Evolutionary conservation across 2,888 invertebrate species (phyloP), one percentile per base, ranked within the genome.

Genomic region (Ochropleura plecta): DNA sequence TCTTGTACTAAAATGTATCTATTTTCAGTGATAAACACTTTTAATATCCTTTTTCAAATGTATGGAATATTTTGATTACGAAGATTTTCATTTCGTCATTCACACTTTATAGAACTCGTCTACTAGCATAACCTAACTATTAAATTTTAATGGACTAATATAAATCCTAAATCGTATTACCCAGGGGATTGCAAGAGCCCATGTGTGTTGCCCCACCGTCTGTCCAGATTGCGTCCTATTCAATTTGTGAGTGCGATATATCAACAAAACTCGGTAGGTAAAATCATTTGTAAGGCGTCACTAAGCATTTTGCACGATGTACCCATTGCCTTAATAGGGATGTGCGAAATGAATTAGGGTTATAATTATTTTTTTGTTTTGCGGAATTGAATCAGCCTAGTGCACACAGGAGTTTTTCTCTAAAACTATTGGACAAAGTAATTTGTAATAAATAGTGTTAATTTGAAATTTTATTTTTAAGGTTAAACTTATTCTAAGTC

Each of bases 231-330:
- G 94, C 91, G 93, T 93, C 92, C 93, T 90, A 95, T 96, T 96
- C 94, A 95, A 96, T 95, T 95, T 94, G 90, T 89, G 92, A 91
- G 91, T 88, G 93, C 93, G 94, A 95, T 96, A 95, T 94, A 95
- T 96, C 94, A 95, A 95, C 94, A 94, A 94, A 94, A 94, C 93
- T 91, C 87, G 88, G 88, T 90, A 92, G 93, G 95, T 94, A 94
- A 94, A 93, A 95, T 95, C 95, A 94, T 96, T 96, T 95, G 93
- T 94, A 94, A 94, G 92, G 94, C 94, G 95, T 95, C 94, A 93
- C 93, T 91, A 92, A 91, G 91, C 90, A 93, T 94, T 94, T 94
- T 93, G 92, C 91, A 93, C 91, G 89, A 91, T 87, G 90, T 88
- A 79, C 69, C 46, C 57, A 53, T 72, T 20, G 18, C 20, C 46